phyloP scores from a whole-genome alignment of 2,888 invertebrate genomes.

The Cosmia trapezina region DNA sequence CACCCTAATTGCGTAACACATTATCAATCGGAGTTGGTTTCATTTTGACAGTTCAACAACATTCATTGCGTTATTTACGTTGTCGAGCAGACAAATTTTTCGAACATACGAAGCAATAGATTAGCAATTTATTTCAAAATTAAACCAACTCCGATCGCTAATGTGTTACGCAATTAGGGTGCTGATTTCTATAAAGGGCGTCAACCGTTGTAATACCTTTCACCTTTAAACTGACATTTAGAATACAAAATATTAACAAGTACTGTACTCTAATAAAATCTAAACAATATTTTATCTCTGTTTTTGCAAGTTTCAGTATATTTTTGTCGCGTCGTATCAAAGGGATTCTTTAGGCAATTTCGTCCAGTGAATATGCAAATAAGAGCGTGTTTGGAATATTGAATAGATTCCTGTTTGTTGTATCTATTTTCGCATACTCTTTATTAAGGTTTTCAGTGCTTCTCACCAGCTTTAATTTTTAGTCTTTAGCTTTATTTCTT shows the following conservation, averaged over 20 bases:
- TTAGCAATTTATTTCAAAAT: too few species aligned
- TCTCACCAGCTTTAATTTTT: not conserved
- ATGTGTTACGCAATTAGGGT: too few species aligned
- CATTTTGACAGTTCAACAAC: too few species aligned
- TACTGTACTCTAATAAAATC: not conserved
- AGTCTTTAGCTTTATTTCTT: too few species aligned
- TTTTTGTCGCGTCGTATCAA: constrained; percentile 11
- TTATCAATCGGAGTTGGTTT: too few species aligned
- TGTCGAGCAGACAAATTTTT: too few species aligned
- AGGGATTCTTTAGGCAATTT: constrained; percentile 11
- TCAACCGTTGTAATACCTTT: constrained; percentile 19
- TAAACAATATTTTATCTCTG: not conserved
- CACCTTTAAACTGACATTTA: constrained; percentile 53
- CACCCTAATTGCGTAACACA: too few species aligned
- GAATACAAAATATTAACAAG: not conserved
- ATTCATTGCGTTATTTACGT: too few species aligned
- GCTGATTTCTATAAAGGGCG: constrained; percentile 46
- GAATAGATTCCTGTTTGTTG: constrained; percentile 6
- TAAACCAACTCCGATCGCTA: too few species aligned
- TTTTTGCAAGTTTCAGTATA: constrained; percentile 5
- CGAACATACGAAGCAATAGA: too few species aligned
- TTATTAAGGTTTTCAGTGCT: not conserved
- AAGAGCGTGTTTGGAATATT: constrained; percentile 34
- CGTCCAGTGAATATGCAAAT: constrained; percentile 33
- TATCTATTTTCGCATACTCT: constrained; percentile 4